A percentile compares a stretch with the other conserved stretches of the same genome.
phyloP scores from a whole-genome alignment of 2,113 vertebrate genomes.

The Hemiprocne comata region DNA sequence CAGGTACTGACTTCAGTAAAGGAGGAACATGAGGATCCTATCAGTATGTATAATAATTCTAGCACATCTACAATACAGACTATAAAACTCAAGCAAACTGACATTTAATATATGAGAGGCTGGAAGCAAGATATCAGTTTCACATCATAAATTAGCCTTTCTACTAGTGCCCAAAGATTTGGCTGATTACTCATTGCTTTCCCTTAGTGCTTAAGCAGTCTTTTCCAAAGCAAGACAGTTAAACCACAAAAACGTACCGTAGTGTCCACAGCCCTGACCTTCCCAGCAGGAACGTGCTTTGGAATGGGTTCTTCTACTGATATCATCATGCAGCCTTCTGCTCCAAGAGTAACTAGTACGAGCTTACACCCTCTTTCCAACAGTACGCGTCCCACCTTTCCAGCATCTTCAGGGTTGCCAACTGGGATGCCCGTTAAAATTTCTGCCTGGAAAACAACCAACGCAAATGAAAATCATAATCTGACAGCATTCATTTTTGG shows the following conservation, averaged over 20 bases:
- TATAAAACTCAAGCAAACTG: conserved; percentile 29
- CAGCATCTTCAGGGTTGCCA: conserved; percentile 79
- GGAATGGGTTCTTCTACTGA: conserved; percentile 74
- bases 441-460: conserved; percentile 85
- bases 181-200: conserved; percentile 74
- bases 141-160: conserved; percentile 54
- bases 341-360: conserved; percentile 88
- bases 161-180: conserved; percentile 81
- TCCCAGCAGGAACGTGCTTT: conserved; percentile 81
- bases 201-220: conserved; percentile 53
- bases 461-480: conserved; percentile 46
- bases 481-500: conserved; percentile 42
- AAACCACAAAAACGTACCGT: conserved; percentile 84
- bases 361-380: conserved; percentile 84
- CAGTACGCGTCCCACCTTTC: conserved; percentile 78
- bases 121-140: conserved; percentile 40
- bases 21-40: neutral
- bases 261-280: conserved; percentile 87
- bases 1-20: conserved; percentile 8
- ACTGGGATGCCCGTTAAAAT: conserved; percentile 85
- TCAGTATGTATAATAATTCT: neutral
- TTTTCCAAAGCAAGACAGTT: conserved; percentile 59
- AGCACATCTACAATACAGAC: neutral
- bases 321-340: conserved; percentile 88
- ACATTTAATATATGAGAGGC: conserved; percentile 29